Evolutionary conservation across 2,888 invertebrate genomes (phyloP), one percentile per base, ranked within the genome.

Genomic region (Eurytoma californica): DNA sequence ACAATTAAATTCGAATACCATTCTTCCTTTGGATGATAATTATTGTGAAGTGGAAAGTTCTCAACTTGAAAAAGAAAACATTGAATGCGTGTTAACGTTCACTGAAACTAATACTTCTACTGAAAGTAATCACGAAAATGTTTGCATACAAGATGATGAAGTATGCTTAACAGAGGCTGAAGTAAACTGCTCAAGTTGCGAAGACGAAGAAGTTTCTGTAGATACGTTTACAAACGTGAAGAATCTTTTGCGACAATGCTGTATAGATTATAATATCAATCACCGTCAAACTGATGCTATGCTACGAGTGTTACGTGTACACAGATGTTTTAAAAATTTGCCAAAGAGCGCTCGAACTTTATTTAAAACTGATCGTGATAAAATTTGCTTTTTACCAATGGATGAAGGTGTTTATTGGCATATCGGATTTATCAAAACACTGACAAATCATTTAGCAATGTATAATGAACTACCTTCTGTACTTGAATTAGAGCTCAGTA

Each of bases 371-470:
- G 39, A 51, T 28, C 16, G 68, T 12, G n/a, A 53, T 3, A 3
- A 9, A 30, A 30, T 68, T 16, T 3, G 13, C n/a, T 57, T 68
- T 4, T 18, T 53, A 30, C 14, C 28, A 57, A 3, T 68, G 7
- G 57, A n/a, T n/a, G 3, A 16, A 28, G 68, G 68, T 9, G n/a
- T 68, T 18, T 68, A 68, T 57, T 68, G 57, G 55, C 55, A 30
- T 68, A 57, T 68, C 16, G 68, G 68, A 5, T 68, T 68, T 12
- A 12, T n/a, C 4, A 30, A 68, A 57, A 13, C 57, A 16, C 7
- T 68, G 7, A 3, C 16, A 20, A 7, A 55, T 28, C 68, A 68
- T 30, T 24, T 68, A 24, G 2, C 12, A 7, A 30, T 68, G 14
- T 68, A 30, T 39, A n/a, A 57, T 30, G 18, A 55, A 53, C 3